Conservation (phyloP, 2,113 vertebrate species). For the Albula glossodonta region DNA sequence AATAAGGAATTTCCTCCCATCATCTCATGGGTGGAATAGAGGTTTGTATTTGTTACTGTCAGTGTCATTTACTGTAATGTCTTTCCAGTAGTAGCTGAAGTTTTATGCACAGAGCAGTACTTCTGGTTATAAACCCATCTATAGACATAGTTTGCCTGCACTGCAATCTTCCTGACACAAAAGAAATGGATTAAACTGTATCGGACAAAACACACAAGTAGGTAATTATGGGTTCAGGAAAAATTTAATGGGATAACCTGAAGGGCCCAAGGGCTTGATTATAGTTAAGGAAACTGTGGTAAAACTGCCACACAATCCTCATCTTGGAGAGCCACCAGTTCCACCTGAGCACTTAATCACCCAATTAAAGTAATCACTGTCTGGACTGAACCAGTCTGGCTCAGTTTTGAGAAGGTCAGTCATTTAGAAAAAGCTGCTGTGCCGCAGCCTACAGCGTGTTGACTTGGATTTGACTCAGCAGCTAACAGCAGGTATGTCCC, state of each 20-base stretch:
- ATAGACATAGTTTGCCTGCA: conserved; percentile 25
- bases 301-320: background rate
- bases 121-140: background rate
- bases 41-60: background rate
- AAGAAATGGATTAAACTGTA: conserved; percentile 53
- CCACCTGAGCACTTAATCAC: conserved; percentile 6
- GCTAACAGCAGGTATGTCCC: background rate
- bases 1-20: background rate
- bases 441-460: background rate
- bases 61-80: background rate
- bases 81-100: background rate
- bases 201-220: conserved; percentile 49
- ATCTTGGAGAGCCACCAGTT: background rate
- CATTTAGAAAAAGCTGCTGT: background rate
- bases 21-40: background rate
- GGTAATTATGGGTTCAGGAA: conserved; percentile 49
- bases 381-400: background rate
- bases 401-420: background rate
- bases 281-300: conserved; percentile 22
- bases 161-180: conserved; percentile 41
- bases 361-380: conserved; percentile 9
- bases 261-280: background rate
- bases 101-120: background rate
- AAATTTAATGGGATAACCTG: conserved; percentile 53
- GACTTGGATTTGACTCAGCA: background rate